Base-by-base conservation (phyloP, 2,888 invertebrate species). In the Holacanthella duospinosa region DNA sequence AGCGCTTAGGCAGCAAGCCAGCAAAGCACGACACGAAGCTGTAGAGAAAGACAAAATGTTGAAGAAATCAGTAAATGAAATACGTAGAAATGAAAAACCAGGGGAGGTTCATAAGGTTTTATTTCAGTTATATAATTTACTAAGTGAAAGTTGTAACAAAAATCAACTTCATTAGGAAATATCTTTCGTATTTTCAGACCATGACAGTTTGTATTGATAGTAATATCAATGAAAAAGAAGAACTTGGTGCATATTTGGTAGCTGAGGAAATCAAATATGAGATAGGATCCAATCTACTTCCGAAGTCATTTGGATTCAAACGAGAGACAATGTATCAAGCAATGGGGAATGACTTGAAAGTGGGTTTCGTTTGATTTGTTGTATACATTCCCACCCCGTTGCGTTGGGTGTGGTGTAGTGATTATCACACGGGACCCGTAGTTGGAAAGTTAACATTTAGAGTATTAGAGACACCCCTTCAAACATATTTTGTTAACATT, bases 311-410 rank as follows among this genome's bases (percentile, higher is more conserved):
- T 54, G 43, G 56, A 29, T 66, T 66, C 29, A 54, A 53, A 36
- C 55, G 66, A 26, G 64, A 66, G 58, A 26, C 54, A 21, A 21
- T 64, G 1, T 62, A 55, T 26, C 62, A 61, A 56, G 63, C 64
- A 28, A 66, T 66, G 63, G 62, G 62, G 4, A 56, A 64, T 43
- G 64, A 66, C 29, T 29, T 66, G 25, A 21, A 59, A 59, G 65
- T 65, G 28, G n/a, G n/a, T n/a, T n/a, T n/a, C n/a, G n/a, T n/a
- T n/a, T n/a, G n/a, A n/a, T n/a, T n/a, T n/a, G n/a, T n/a, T n/a
- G n/a, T n/a, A n/a, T n/a, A n/a, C n/a, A n/a, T n/a, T n/a, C n/a
- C n/a, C n/a, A n/a, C n/a, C n/a, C n/a, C n/a, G n/a, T n/a, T n/a
- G n/a, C n/a, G n/a, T n/a, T n/a, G n/a, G n/a, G n/a, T n/a, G n/a